phyloP scores from a whole-genome alignment of 2,797 vertebrate genomes.

The Tinamus major region DNA sequence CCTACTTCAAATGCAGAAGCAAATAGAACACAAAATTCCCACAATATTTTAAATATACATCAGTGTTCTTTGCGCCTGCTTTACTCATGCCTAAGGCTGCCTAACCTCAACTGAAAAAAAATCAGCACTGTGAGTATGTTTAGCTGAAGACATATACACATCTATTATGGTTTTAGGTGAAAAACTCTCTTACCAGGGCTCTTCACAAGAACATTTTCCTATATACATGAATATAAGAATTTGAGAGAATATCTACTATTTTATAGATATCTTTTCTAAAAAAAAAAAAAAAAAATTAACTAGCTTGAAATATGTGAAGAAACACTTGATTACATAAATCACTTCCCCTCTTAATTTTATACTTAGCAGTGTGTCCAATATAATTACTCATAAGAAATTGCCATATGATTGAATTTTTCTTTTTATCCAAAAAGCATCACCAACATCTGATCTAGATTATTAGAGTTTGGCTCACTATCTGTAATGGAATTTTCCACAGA shows the following conservation, averaged over 20 bases:
- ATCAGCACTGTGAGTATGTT: neutral
- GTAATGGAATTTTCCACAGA: slow-evolving; percentile 35
- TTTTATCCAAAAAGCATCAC: slow-evolving; percentile 42
- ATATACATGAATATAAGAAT: neutral
- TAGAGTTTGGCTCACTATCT: neutral
- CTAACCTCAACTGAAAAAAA: neutral
- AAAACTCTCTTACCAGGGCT: neutral
- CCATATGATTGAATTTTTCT: slow-evolving; percentile 45
- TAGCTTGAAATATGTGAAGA: neutral
- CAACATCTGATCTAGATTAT: neutral
- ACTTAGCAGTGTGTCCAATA: slow-evolving; percentile 13
- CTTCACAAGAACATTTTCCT: neutral
- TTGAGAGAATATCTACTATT: neutral
- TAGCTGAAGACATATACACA: neutral
- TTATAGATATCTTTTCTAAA: neutral
- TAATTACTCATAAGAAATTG: slow-evolving; percentile 52
- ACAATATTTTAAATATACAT: neutral
- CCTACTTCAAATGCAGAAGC: slow-evolving; percentile 28
- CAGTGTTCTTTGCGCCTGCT: neutral
- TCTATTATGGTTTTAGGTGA: neutral
- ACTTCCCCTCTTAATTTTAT: slow-evolving; percentile 39
- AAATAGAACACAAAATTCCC: neutral
- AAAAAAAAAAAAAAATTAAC: neutral
- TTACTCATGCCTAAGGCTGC: neutral
- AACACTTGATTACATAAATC: neutral